A percentile compares a stretch with the other conserved stretches of the same genome.
Evolutionary conservation across 2,888 invertebrate genomes (phyloP).

Genomic region (Eudemis profundana): DNA sequence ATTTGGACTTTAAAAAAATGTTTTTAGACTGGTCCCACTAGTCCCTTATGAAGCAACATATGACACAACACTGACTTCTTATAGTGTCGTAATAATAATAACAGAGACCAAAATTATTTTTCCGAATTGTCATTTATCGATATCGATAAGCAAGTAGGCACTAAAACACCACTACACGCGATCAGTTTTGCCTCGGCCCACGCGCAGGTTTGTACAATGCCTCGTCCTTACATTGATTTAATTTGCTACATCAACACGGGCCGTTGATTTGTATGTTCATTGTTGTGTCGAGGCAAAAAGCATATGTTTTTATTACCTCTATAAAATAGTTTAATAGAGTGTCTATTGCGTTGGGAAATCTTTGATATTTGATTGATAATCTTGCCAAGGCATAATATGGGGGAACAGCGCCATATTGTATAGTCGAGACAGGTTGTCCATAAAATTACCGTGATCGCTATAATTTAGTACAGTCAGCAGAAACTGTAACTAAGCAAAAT

Average conservation of each 20-base stretch:
- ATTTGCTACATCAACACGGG: conserved; percentile 50
- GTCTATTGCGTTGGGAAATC: conserved; percentile 14
- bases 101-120: too few species aligned
- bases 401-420: not conserved
- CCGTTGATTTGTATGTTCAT: conserved; percentile 47
- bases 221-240: conserved; percentile 52
- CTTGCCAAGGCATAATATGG: not conserved
- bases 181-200: conserved; percentile 48
- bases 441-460: not conserved
- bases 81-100: too few species aligned
- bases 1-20: too few species aligned
- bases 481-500: too few species aligned
- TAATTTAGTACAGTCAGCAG: too few species aligned
- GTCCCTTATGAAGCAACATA: too few species aligned
- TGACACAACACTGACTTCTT: too few species aligned
- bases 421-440: not conserved
- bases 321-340: conserved; percentile 26
- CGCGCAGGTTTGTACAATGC: conserved; percentile 48
- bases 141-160: not conserved
- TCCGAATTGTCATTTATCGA: conserved; percentile 8
- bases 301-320: conserved; percentile 24
- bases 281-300: conserved; percentile 46
- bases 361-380: not conserved
- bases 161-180: conserved; percentile 28
- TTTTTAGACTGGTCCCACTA: too few species aligned